Base-by-base conservation (phyloP, 2,797 vertebrate species). In the Tachyglossus aculeatus region DNA sequence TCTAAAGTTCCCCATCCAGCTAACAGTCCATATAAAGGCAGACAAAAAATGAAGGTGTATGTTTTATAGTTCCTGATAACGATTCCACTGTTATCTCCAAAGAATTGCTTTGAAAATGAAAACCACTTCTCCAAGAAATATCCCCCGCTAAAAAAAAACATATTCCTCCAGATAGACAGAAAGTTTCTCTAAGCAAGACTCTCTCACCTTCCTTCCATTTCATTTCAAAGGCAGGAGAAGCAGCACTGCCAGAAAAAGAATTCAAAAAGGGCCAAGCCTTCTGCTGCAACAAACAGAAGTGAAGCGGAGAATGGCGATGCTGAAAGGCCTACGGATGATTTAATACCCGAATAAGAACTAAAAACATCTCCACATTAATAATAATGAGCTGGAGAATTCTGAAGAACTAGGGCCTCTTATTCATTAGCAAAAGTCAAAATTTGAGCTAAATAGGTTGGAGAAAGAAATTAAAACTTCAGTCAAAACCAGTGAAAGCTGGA, bases 331-430 rank as follows among this genome's bases (percentile, higher is more conserved):
- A 65, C 55, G 77, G 60, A 60, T 76, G 31, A n/a, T 74, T 71
- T 74, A 31, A 44, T 63, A 54, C 47, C 57, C 74, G 69, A 85
- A 69, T 19, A 11, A 80, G 76, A 84, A 60, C 62, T 71, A 78
- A 77, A 81, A 74, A 83, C 77, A 74, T 45, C 72, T 74, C 4
- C 21, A 71, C 67, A 68, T 82, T 88, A 85, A 76, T 81, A 77
- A 77, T 86, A 84, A 80, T 63, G 52, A 89, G 69, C 56, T 43
- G 14, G 27, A 70, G 36, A 59, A 80, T 39, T 36, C 62, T 55
- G 65, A 65, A 67, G 70, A 54, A 64, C 44, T 77, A 0, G 0
- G 37, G 24, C 66, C 83, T 16, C 76, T 84, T 71, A 39, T 50
- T 58, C 79, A 52, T 59, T 78, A 65, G 61, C 45, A 57, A 73